Evolutionary conservation across 2,797 vertebrate species (phyloP).

Genomic region (Xyrichtys novacula): DNA sequence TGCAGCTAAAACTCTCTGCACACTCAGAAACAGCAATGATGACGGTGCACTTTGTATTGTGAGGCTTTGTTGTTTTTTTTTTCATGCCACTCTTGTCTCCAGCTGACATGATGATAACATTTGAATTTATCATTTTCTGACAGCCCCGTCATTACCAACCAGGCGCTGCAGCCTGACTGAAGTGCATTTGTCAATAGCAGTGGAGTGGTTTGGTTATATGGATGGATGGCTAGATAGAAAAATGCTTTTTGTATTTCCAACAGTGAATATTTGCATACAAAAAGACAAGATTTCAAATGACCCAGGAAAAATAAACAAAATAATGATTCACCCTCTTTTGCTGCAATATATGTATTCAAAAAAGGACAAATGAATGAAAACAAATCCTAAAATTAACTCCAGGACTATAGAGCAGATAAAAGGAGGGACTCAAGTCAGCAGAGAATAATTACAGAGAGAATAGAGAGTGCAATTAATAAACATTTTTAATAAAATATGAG

Average conservation of each 20-base stretch:
- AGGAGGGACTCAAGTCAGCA: slow-evolving; percentile 8
- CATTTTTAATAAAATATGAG: slow-evolving; percentile 50
- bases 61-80: neutral
- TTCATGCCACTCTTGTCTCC: neutral
- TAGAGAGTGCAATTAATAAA: slow-evolving; percentile 26
- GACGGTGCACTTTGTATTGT: neutral
- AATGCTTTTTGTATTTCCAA: neutral
- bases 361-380: neutral
- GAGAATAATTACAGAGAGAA: slow-evolving; percentile 38
- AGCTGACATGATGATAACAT: neutral
- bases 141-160: slow-evolving; percentile 3
- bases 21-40: neutral
- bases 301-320: neutral
- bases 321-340: neutral
- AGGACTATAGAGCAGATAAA: slow-evolving; percentile 17
- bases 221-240: neutral
- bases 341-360: neutral
- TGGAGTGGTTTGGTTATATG: neutral
- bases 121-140: neutral
- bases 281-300: neutral
- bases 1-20: neutral
- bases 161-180: neutral
- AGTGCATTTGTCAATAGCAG: neutral
- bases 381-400: slow-evolving; percentile 14
- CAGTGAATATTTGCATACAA: neutral